Base-by-base conservation (phyloP, 2,797 vertebrate species). In the Callimico goeldii region DNA sequence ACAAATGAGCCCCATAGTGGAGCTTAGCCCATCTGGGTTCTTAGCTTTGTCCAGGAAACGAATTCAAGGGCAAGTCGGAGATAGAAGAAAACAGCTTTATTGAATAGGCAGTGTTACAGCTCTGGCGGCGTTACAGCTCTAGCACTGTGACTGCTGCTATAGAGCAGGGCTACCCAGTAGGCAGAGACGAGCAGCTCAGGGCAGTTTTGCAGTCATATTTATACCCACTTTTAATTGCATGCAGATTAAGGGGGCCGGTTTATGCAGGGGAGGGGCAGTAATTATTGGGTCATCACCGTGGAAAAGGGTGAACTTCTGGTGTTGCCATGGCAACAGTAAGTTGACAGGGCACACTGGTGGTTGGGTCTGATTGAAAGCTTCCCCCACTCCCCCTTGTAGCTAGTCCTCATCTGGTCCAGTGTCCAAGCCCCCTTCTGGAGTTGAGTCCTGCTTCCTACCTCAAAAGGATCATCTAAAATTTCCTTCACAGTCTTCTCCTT, bases 391-490 rank as follows among this genome's bases (percentile, higher is more conserved):
- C 1, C 33, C 15, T n/a, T 67, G 33, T 8, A 67, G 17, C 61
- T 67, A 19, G 33, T 67, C 15, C 33, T 67, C 61, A 67, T 67
- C 61, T 67, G 33, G 61, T 67, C 33, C 61, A 8, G 33, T 8
- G 33, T 67, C 15, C 61, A 67, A 67, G 52, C 7, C 15, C 15
- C 4, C 61, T 67, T 67, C 61, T 67, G 15, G 61, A 67, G 33
- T n/a, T n/a, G 15, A n/a, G 61, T 67, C 61, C 61, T 33, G 15
- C 15, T 67, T 67, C 33, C 33, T n/a, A 67, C 61, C 61, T 67
- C 61, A 67, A 67, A 39, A 96, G 33, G n/a, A 89, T 77, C n/a
- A 75, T 26, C n/a, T 91, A 36, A 84, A 70, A 91, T 19, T 93
- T 97, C 17, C 52, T 97, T 77, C 36, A 91, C 4, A 39, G 9